Percentiles rank a stretch among this genome's conserved stretches.
Conservation (phyloP, 2,888 invertebrate species). For the Cephus spinipes region DNA sequence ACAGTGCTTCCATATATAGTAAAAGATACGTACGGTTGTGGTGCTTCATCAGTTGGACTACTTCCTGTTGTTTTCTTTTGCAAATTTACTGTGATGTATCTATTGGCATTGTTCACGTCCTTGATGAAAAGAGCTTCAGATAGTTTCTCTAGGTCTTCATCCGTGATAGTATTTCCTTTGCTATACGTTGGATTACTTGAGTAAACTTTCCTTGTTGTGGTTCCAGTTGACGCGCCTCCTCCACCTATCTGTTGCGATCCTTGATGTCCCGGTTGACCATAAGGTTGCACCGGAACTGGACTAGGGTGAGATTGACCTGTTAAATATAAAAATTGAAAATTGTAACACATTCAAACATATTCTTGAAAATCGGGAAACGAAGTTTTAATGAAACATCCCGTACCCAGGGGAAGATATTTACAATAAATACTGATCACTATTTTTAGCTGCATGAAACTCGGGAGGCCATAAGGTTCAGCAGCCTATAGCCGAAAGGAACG, state of each 20-base stretch:
- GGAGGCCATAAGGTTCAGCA: no score
- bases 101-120: constrained; percentile 81
- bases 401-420: no score
- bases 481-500: no score
- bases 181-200: constrained; percentile 60
- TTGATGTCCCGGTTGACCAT: constrained; percentile 22
- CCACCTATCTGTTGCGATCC: constrained; percentile 13
- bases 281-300: constrained; percentile 28
- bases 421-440: no score
- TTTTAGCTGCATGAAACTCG: no score
- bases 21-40: constrained; percentile 75
- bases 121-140: constrained; percentile 79
- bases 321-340: background rate
- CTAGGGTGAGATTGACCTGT: constrained; percentile 27
- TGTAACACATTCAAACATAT: no score
- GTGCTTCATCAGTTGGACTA: constrained; percentile 78
- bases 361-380: no score
- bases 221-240: constrained; percentile 24
- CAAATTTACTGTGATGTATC: constrained; percentile 76
- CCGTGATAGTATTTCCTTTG: constrained; percentile 68
- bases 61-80: constrained; percentile 81
- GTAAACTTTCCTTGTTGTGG: constrained; percentile 32
- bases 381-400: no score
- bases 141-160: constrained; percentile 75
- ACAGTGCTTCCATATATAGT: background rate